A percentile compares a stretch with the other conserved stretches of the same genome.
These are phyloP conservation scores for Aleiodes testaceus DNA, from an alignment of 2,888 invertebrate genomes.

Conservation along the genomic window DNA sequence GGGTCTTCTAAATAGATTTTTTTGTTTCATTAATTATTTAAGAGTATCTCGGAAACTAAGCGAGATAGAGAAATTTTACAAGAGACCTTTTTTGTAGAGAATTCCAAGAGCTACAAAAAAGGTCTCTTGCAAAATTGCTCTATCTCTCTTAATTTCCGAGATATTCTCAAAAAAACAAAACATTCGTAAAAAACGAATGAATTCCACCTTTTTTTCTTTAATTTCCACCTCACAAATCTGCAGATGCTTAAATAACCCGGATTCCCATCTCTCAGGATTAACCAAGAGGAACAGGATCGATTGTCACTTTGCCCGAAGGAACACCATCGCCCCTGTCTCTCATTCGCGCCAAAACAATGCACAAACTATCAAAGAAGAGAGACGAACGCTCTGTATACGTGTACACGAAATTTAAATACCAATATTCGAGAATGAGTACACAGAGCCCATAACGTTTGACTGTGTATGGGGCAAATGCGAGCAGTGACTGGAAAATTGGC, in stretches of 20 bases:
- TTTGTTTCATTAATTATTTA: no score
- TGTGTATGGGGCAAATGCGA: conserved; percentile 48
- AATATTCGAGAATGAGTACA: not conserved
- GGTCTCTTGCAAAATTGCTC: no score
- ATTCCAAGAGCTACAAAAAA: no score
- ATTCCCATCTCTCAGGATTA: not conserved
- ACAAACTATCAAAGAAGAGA: not conserved
- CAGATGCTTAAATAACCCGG: not conserved
- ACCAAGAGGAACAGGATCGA: not conserved
- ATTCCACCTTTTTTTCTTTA: not conserved
- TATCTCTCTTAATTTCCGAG: no score
- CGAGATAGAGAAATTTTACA: no score
- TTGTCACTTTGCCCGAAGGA: not conserved
- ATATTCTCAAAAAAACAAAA: no score
- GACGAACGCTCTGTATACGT: no score
- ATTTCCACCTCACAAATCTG: no score
- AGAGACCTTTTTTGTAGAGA: no score
- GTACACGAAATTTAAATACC: not conserved
- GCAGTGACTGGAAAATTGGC: conserved; percentile 54
- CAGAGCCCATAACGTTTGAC: not conserved
- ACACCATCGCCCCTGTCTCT: not conserved
- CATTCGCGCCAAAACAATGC: not conserved
- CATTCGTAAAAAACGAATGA: no score
- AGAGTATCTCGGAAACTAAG: no score
- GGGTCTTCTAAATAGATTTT: no score